Base-by-base conservation (phyloP, 2,797 vertebrate genomes). In the Mergus octosetaceus region DNA sequence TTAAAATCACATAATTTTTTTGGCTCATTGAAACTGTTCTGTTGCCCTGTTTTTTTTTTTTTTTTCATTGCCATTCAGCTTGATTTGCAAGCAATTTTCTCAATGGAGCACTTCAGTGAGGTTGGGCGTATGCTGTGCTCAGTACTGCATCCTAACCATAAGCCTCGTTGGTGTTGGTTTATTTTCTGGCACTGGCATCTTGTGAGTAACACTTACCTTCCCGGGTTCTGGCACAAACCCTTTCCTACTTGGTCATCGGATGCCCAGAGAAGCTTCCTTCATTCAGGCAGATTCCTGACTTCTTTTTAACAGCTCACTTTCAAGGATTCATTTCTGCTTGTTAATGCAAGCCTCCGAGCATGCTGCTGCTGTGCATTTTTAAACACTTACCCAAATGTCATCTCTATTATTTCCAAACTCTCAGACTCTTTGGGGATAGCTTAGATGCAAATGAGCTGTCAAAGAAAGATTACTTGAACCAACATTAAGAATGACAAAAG, bases 1-100 rank as follows among this genome's bases (percentile, higher is more conserved):
- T 97, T 94, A 93, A 97, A 98, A 96, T 95, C 96, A 92, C 95
- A 94, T 93, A 72, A 82, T 84, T 97, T 98, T 96, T 97, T 97
- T 97, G 97, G 96, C 97, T 97, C 97, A 96, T 96, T 96, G 95
- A 96, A 97, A 95, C 94, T 78, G 89, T 97, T 97, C 97, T 97
- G 72, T 91, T 89, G 56, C 47, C 96, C 94, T 93, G 90, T 71
- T 96, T 96, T 43, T 43, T 18, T 9, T 43, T 43, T 43, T 43
- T 43, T 96, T 90, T 87, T 87, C 92, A 91, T 90, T 96, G 92
- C 95, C 96, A 97, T 96, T 98, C 97, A 98, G 96, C 68, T 91
- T 97, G 88, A 96, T 97, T 98, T 96, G 96, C 96, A 97, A 97
- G 94, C 70, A 77, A 43, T 97, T 97, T 98, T 96, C 97, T 98